Conservation (phyloP, 2,113 vertebrate genomes). For the Leptobrachium ailaonicum region DNA sequence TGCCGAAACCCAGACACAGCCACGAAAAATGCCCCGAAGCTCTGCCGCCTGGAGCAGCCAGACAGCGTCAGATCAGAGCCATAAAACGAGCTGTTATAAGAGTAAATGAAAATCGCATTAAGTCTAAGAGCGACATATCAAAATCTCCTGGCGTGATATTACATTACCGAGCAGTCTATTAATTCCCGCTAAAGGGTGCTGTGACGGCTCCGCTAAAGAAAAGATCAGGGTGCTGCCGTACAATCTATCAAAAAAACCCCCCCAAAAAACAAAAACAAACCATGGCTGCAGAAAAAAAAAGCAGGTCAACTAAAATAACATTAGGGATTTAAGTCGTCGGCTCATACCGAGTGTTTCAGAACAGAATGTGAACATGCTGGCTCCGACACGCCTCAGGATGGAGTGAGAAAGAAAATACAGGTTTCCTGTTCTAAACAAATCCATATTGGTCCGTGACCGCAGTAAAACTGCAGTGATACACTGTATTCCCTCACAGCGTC, state of each 20-base stretch:
- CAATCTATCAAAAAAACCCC: too few species aligned
- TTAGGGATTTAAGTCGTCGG: background rate
- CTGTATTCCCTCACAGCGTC: background rate
- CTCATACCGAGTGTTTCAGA: slow-evolving; percentile 10
- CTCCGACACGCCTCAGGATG: slow-evolving; percentile 32
- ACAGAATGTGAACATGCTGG: slow-evolving; percentile 40
- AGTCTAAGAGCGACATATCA: slow-evolving; percentile 3
- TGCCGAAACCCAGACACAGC: slow-evolving; percentile 32
- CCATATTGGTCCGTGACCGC: slow-evolving; percentile 35
- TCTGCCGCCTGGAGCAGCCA: slow-evolving; percentile 20
- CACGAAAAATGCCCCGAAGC: slow-evolving; percentile 24
- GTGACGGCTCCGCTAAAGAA: background rate
- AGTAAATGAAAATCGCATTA: background rate
- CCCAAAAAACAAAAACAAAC: too few species aligned
- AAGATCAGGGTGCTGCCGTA: background rate
- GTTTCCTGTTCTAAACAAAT: slow-evolving; percentile 48
- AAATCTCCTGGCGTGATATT: slow-evolving; percentile 13
- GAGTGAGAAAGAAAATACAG: slow-evolving; percentile 44
- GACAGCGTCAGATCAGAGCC: slow-evolving; percentile 15
- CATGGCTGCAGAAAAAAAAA: background rate
- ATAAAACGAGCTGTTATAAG: slow-evolving; percentile 11
- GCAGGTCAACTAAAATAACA: background rate
- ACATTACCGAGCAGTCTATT: background rate
- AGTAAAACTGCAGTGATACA: slow-evolving; percentile 13
- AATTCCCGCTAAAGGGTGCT: background rate